Conservation (phyloP, 2,113 vertebrate genomes). For the Ardeotis arabs region DNA sequence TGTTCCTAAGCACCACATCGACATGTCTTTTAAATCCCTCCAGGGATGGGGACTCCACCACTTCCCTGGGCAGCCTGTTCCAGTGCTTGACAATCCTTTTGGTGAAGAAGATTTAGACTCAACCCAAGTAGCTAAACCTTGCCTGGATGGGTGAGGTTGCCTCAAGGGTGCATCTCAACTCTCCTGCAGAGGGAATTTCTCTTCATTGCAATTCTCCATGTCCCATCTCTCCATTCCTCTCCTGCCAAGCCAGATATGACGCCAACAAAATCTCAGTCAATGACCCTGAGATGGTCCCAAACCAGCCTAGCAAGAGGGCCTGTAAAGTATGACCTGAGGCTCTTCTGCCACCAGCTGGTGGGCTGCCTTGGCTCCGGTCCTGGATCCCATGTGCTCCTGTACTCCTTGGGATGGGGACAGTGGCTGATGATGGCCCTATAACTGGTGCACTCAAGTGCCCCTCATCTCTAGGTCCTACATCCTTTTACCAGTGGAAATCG, state of each 20-base stretch:
- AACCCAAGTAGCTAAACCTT: not conserved
- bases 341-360: not conserved
- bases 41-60: no score
- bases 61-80: no score
- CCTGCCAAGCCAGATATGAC: accelerated
- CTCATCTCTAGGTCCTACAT: not conserved
- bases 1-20: no score
- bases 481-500: not conserved
- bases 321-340: not conserved
- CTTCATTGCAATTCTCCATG: not conserved
- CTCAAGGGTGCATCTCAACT: not conserved
- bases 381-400: not conserved
- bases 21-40: no score
- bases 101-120: not conserved
- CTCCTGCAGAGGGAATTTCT: not conserved
- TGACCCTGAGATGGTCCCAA: not conserved
- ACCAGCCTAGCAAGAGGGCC: not conserved
- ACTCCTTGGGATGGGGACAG: not conserved
- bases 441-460: not conserved
- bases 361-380: not conserved
- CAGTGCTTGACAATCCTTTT: no score
- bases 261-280: not conserved
- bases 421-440: not conserved
- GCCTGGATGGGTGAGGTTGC: not conserved
- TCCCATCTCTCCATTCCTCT: not conserved